These are phyloP conservation scores for Gibbula magus DNA, from an alignment of 2,888 invertebrate genomes.

Conservation along the genomic window DNA sequence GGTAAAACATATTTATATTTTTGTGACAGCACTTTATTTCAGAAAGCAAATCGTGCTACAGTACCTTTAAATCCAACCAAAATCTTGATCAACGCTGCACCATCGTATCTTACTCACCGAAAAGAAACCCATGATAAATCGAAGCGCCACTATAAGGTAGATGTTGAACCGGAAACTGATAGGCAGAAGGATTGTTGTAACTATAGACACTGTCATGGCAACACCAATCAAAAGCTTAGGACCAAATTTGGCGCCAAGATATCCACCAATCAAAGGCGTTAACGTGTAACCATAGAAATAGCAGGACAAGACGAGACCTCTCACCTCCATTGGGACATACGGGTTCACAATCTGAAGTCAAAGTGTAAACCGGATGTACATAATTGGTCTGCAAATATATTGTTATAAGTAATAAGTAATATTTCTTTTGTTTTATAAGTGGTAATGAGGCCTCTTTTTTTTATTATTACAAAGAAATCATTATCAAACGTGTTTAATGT, in stretches of 20 bases:
- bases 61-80: no score
- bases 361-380: no score
- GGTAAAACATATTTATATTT: no score
- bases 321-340: slow-evolving; percentile 1
- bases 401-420: no score
- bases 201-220: slow-evolving; percentile 11
- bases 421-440: no score
- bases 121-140: slow-evolving; percentile 3
- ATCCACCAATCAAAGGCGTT: slow-evolving; percentile 26
- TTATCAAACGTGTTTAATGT: no score
- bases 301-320: slow-evolving; percentile 25
- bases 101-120: background rate
- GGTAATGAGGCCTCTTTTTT: no score
- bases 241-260: slow-evolving; percentile 18
- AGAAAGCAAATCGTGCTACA: no score
- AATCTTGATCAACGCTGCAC: no score
- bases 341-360: background rate
- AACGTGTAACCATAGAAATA: slow-evolving; percentile 29
- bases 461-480: no score
- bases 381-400: no score
- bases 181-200: slow-evolving; percentile 23
- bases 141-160: slow-evolving; percentile 17
- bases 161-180: slow-evolving; percentile 4
- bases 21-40: no score
- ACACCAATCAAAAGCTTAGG: slow-evolving; percentile 21